phyloP scores from a whole-genome alignment of 2,113 vertebrate species.

The Marmota monax region DNA sequence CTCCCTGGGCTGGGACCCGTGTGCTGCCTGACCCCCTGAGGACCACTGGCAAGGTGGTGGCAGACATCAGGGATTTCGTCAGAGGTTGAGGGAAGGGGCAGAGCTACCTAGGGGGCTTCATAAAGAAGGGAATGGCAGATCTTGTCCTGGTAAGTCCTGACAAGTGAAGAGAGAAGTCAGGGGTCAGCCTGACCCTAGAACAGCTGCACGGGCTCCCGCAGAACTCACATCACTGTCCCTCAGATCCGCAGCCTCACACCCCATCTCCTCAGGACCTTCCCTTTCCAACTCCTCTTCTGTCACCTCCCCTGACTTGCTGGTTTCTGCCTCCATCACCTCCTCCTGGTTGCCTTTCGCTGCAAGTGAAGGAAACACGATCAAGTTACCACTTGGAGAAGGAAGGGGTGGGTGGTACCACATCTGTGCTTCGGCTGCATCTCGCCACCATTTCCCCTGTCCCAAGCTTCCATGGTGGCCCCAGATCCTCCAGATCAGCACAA shows the following conservation, averaged over 20 bases:
- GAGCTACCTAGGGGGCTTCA: background rate
- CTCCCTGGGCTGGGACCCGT: accelerated
- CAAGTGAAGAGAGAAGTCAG: background rate
- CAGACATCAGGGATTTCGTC: accelerated
- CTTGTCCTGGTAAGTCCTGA: accelerated
- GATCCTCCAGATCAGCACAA: background rate
- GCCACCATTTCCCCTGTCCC: background rate
- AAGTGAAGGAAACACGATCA: background rate
- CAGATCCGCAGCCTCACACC: background rate
- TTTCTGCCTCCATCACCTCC: slow-evolving; percentile 32
- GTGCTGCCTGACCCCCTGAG: accelerated
- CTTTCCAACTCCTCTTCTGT: background rate
- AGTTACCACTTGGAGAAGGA: accelerated
- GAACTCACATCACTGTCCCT: slow-evolving; percentile 72
- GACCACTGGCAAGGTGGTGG: accelerated
- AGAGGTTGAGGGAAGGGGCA: background rate
- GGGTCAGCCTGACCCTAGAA: accelerated
- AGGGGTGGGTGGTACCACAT: accelerated
- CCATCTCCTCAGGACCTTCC: accelerated
- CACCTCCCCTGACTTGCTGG: accelerated
- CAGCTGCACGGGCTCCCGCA: accelerated
- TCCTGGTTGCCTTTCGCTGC: background rate
- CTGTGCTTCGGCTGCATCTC: accelerated
- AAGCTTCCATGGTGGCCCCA: accelerated
- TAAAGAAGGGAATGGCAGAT: background rate